A percentile compares a stretch with the other conserved stretches of the same genome.
Evolutionary conservation across 2,113 vertebrate species (phyloP).

Genomic region (Nycticryphes semicollaris): DNA sequence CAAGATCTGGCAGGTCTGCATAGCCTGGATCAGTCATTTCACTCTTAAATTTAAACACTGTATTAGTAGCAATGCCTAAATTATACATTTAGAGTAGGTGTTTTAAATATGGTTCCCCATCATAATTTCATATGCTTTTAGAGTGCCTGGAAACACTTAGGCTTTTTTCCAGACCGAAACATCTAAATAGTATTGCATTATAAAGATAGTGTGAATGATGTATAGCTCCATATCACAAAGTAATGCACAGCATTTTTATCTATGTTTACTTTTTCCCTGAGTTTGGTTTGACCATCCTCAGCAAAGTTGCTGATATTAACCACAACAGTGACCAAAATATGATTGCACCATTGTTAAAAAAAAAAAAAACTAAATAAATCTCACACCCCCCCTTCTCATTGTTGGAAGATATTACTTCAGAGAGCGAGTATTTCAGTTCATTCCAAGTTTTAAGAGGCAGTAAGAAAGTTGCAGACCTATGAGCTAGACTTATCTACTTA

Average conservation of each 20-base stretch:
- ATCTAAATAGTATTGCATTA: constrained; percentile 25
- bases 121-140: constrained; percentile 27
- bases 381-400: no score
- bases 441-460: not conserved
- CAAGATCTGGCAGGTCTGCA: constrained; percentile 6
- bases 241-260: constrained; percentile 2
- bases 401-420: not conserved
- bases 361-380: no score
- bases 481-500: not conserved
- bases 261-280: constrained; percentile 1
- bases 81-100: constrained; percentile 36
- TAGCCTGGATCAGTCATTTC: constrained; percentile 9
- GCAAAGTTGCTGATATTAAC: not conserved
- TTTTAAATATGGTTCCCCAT: not conserved
- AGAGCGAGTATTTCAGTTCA: not conserved
- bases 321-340: not conserved
- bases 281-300: not conserved
- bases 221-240: not conserved
- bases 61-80: constrained; percentile 44
- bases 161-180: constrained; percentile 40
- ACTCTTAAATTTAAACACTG: constrained; percentile 17
- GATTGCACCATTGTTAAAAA: not conserved
- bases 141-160: constrained; percentile 47
- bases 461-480: not conserved
- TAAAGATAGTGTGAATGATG: constrained; percentile 24